A percentile compares a stretch with the other conserved stretches of the same genome.
Conservation (phyloP, 2,113 vertebrate species). For the Trogon melanurus region DNA sequence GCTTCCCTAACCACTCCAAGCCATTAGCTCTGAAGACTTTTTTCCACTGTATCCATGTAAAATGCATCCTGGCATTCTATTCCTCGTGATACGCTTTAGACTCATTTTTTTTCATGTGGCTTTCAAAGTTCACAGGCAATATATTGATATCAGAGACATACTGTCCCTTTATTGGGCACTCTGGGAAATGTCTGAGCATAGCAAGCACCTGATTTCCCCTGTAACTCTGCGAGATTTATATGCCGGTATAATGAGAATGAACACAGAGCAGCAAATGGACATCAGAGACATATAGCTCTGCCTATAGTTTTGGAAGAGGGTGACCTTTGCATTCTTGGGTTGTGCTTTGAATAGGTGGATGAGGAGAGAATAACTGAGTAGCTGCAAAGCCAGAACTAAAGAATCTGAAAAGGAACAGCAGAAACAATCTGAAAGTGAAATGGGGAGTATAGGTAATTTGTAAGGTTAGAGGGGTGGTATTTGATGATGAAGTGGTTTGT, state of each 20-base stretch:
- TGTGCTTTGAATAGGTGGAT: background rate
- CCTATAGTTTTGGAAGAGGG: background rate
- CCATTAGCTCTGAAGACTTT: conserved; percentile 1
- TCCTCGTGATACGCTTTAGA: background rate
- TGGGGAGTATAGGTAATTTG: background rate
- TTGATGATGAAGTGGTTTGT: background rate
- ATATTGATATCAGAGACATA: background rate
- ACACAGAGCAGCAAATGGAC: background rate
- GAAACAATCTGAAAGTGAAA: background rate
- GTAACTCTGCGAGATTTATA: conserved; percentile 8
- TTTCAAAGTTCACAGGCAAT: conserved; percentile 1
- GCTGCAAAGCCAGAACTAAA: background rate
- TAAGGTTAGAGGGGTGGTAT: background rate
- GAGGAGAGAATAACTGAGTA: background rate
- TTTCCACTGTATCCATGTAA: background rate
- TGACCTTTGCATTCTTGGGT: background rate
- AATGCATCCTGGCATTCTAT: background rate
- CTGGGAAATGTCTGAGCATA: conserved; percentile 9
- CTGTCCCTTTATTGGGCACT: background rate
- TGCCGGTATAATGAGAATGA: background rate
- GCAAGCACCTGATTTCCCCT: background rate
- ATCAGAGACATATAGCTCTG: background rate
- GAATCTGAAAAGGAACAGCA: background rate
- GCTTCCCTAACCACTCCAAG: background rate
- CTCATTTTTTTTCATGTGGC: conserved; percentile 6